Percentiles rank a stretch among this genome's conserved stretches.
Conservation (phyloP, 2,797 vertebrate genomes). For the Rhinoraja longicauda region DNA sequence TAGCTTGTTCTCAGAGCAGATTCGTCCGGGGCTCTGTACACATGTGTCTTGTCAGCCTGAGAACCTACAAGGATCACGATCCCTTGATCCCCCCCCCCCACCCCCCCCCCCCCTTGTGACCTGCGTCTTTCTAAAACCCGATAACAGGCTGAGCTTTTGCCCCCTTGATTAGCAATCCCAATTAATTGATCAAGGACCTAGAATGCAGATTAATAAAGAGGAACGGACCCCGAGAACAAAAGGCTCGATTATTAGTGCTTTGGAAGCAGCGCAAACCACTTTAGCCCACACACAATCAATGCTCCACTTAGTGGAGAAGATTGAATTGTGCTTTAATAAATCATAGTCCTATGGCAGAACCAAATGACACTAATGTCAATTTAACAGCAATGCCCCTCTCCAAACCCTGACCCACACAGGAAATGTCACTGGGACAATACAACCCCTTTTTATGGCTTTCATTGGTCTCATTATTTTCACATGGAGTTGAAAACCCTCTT, state of each 20-base stretch:
- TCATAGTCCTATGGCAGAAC: neutral
- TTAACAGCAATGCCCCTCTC: constrained; percentile 9
- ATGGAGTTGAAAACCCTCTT: neutral
- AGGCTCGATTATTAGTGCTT: neutral
- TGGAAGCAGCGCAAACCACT: neutral
- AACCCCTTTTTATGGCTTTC: neutral
- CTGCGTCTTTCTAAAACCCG: neutral
- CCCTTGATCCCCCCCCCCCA: neutral
- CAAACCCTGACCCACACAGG: constrained; percentile 30
- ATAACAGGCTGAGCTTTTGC: neutral
- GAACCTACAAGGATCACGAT: neutral
- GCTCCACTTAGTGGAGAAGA: constrained; percentile 8
- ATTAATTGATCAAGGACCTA: constrained; percentile 3
- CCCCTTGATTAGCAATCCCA: constrained; percentile 9
- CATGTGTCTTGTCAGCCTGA: neutral
- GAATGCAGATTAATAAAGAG: constrained; percentile 14
- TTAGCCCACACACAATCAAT: constrained; percentile 17
- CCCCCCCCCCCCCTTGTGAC: neutral
- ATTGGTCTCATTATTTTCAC: constrained; percentile 12
- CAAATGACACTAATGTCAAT: constrained; percentile 1
- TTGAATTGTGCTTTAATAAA: constrained; percentile 21
- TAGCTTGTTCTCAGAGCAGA: neutral
- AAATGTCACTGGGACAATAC: constrained; percentile 28
- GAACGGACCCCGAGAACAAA: neutral
- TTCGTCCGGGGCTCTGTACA: neutral